Evolutionary conservation across 2,113 vertebrate genomes (phyloP).

Genomic region (Pyxicephalus adspersus): DNA sequence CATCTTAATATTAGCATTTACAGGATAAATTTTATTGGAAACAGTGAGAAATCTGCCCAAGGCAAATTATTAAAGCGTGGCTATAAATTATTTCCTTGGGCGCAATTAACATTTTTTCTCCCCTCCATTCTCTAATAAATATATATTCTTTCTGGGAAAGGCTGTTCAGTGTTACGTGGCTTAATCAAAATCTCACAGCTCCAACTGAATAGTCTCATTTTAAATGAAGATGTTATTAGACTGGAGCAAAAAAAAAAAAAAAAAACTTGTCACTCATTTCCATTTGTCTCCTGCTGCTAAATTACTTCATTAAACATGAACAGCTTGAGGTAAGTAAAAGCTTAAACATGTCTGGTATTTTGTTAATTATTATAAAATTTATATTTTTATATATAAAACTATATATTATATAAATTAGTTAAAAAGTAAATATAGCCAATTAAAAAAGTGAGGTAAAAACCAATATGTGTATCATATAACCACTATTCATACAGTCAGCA

Average conservation of each 20-base stretch:
- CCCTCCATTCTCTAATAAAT: constrained; percentile 20
- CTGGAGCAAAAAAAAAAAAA: constrained; percentile 44
- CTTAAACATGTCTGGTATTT: constrained; percentile 50
- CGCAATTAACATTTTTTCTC: constrained; percentile 4
- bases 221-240: constrained; percentile 63
- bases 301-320: constrained; percentile 65
- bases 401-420: too few relatives aligned
- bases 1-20: not conserved
- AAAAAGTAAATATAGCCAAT: too few relatives aligned
- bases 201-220: constrained; percentile 53
- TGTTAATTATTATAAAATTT: too few relatives aligned
- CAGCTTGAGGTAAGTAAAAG: constrained; percentile 62
- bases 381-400: too few relatives aligned
- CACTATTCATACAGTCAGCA: too few relatives aligned
- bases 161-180: constrained; percentile 50
- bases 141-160: constrained; percentile 32
- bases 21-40: constrained; percentile 27
- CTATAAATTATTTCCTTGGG: constrained; percentile 43
- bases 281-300: constrained; percentile 61
- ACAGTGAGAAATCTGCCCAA: constrained; percentile 22
- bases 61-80: constrained; percentile 36
- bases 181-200: constrained; percentile 50
- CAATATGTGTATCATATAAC: too few relatives aligned
- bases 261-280: constrained; percentile 58
- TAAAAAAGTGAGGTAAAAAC: too few relatives aligned